Conservation (phyloP, 2,888 invertebrate species). For the Margaritifera margaritifera region DNA sequence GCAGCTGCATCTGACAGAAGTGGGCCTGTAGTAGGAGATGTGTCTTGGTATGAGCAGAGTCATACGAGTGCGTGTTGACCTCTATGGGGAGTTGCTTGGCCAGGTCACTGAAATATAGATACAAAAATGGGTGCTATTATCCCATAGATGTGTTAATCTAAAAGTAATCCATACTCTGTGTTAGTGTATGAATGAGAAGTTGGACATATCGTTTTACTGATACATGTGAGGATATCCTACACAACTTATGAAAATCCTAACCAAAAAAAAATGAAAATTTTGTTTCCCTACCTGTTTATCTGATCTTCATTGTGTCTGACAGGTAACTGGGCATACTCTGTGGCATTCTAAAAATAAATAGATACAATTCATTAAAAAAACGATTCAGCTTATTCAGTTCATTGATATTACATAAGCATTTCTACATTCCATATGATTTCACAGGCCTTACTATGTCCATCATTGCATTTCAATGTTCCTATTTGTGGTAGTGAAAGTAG, state of each 20-base stretch:
- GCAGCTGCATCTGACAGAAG: constrained; percentile 86
- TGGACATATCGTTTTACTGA: too few species aligned
- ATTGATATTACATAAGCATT: not conserved
- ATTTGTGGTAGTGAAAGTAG: too few species aligned
- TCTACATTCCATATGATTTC: too few species aligned
- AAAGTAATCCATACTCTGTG: not conserved
- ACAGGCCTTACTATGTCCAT: too few species aligned
- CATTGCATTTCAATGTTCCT: too few species aligned
- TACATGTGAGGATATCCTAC: not conserved
- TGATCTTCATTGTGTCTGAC: constrained; percentile 98
- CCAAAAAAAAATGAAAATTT: constrained; percentile 1
- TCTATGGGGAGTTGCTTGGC: constrained; percentile 83
- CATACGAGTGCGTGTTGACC: constrained; percentile 83
- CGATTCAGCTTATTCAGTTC: not conserved
- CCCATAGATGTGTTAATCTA: not conserved
- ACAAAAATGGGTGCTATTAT: not conserved
- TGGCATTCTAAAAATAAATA: constrained; percentile 78
- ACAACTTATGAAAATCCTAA: not conserved
- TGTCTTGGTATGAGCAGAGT: constrained; percentile 95
- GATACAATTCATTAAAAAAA: constrained; percentile 1
- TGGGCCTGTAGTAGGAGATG: constrained; percentile 95
- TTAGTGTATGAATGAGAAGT: too few species aligned
- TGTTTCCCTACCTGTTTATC: constrained; percentile 82
- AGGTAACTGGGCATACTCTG: constrained; percentile 93
- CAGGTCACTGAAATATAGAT: constrained; percentile 80